phyloP scores from a whole-genome alignment of 2,888 invertebrate genomes.

The Ceramica pisi region DNA sequence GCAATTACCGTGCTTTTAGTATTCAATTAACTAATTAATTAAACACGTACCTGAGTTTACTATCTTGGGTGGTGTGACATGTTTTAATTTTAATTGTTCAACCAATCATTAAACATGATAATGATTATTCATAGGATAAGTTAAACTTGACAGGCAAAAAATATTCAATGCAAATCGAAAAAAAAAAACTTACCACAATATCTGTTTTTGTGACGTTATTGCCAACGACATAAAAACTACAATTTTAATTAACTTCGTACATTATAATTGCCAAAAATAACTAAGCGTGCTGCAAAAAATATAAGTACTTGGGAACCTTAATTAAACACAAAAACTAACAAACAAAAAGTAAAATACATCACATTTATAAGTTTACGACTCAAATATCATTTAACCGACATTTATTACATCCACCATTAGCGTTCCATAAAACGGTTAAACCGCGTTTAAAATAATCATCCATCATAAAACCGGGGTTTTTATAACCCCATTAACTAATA shows the following conservation, averaged over 20 bases:
- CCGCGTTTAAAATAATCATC: conserved; percentile 56
- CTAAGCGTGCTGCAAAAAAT: neutral
- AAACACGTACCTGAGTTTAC: neutral
- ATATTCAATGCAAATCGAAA: no score
- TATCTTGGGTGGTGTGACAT: conserved; percentile 11
- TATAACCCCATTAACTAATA: conserved; percentile 57
- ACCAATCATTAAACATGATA: no score
- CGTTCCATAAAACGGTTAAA: conserved; percentile 45
- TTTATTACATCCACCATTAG: conserved; percentile 37
- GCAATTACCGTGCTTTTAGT: conserved; percentile 43
- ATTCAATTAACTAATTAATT: conserved; percentile 52
- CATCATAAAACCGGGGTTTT: conserved; percentile 59
- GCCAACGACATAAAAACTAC: neutral
- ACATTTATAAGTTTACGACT: neutral
- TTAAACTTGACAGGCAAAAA: neutral
- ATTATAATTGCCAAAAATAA: neutral
- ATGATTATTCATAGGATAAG: no score
- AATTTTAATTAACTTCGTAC: neutral
- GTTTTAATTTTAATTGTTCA: conserved; percentile 4
- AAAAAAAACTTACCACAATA: no score
- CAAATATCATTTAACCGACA: conserved; percentile 6
- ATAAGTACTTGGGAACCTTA: no score
- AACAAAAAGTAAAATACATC: neutral
- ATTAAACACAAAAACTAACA: neutral
- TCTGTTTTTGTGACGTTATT: neutral